Evolutionary conservation across 2,797 vertebrate species (phyloP).

Genomic region (Microctenopoma stevenorrisi): DNA sequence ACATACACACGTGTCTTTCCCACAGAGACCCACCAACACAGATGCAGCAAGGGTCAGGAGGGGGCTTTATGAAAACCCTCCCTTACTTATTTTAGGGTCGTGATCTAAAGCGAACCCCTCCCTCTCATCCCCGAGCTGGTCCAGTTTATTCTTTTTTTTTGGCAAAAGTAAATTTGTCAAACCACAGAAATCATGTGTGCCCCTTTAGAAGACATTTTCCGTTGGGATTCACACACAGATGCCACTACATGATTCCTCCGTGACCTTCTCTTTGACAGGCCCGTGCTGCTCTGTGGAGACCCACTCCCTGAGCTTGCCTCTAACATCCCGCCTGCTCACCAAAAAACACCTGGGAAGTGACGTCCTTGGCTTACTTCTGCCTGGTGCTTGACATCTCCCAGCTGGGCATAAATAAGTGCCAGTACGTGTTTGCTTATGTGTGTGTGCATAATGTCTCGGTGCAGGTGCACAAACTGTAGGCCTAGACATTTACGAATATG

Average conservation of each 20-base stretch:
- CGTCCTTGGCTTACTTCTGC: constrained; percentile 63
- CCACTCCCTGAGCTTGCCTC: constrained; percentile 74
- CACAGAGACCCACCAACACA: constrained; percentile 86
- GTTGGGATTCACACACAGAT: constrained; percentile 60
- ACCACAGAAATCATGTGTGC: constrained; percentile 75
- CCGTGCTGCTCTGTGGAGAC: constrained; percentile 76
- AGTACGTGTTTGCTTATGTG: constrained; percentile 52
- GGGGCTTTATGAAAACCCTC: constrained; percentile 52
- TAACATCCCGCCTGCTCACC: constrained; percentile 57
- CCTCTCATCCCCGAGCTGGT: constrained; percentile 63
- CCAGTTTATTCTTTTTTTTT: constrained; percentile 74
- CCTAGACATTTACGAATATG: constrained; percentile 41
- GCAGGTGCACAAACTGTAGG: constrained; percentile 58
- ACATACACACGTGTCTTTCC: constrained; percentile 92
- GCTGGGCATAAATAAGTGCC: constrained; percentile 59
- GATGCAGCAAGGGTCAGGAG: constrained; percentile 74
- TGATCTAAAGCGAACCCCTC: constrained; percentile 59
- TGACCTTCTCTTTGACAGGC: constrained; percentile 56
- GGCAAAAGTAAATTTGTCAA: constrained; percentile 80
- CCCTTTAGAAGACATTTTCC: constrained; percentile 42
- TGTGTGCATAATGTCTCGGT: constrained; percentile 54
- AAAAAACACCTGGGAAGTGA: constrained; percentile 48
- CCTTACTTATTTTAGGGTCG: constrained; percentile 28
- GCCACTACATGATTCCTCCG: constrained; percentile 42
- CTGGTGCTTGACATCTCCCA: constrained; percentile 64